These are phyloP conservation scores for Augochlora pura DNA, from an alignment of 1,140 invertebrate genomes.

Conservation along the genomic window DNA sequence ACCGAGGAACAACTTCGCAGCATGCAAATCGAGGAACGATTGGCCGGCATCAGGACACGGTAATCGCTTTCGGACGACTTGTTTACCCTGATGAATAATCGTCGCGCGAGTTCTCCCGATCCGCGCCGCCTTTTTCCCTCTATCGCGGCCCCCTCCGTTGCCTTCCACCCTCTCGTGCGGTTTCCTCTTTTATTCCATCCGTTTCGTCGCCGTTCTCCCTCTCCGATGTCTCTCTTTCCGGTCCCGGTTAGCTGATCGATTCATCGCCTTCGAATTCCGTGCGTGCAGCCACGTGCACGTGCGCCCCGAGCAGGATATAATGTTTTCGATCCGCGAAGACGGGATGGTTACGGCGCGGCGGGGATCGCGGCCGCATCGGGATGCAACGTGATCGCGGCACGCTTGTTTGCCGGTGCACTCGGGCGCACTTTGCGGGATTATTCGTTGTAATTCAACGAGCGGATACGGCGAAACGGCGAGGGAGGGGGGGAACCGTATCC, in stretches of 20 bases:
- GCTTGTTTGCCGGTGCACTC: conserved; percentile 17
- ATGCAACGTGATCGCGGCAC: conserved; percentile 17
- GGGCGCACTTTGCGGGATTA: neutral
- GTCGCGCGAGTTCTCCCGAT: neutral
- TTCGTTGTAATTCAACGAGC: neutral
- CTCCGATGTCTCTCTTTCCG: conserved; percentile 27
- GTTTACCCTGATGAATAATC: conserved; percentile 61
- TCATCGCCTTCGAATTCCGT: conserved; percentile 38
- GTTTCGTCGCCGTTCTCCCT: neutral
- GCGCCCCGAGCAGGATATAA: conserved; percentile 15
- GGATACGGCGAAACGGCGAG: neutral
- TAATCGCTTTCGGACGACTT: conserved; percentile 62
- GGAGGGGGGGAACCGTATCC: no score
- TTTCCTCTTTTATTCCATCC: neutral
- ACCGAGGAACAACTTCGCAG: neutral
- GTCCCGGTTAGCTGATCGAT: conserved; percentile 15
- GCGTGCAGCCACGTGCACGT: conserved; percentile 12
- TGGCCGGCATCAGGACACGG: conserved; percentile 27
- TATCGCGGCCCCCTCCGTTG: no score
- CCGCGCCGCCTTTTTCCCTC: neutral
- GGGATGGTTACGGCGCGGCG: neutral
- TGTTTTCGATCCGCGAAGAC: conserved; percentile 32
- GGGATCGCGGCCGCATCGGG: conserved; percentile 13
- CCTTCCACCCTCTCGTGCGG: neutral
- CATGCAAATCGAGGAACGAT: conserved; percentile 31